Conservation (phyloP, 92 coral and sea anemone species). For the Phymanthus crucifer region DNA sequence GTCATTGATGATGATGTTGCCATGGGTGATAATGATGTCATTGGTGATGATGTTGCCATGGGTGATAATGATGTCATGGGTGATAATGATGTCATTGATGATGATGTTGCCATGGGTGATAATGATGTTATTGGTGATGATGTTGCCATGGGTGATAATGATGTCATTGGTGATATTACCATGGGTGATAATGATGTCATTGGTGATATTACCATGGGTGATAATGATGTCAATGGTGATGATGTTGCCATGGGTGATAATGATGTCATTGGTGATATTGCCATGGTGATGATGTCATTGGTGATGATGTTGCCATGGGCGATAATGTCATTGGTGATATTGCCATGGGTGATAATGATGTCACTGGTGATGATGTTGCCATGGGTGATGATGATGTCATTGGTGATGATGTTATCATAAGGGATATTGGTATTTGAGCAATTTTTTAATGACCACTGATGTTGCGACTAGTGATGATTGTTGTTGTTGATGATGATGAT, state of each 20-base stretch:
- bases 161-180: background rate
- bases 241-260: background rate
- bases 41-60: background rate
- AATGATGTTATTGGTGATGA: background rate
- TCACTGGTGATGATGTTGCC: background rate
- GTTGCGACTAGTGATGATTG: too few relatives aligned
- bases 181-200: background rate
- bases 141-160: background rate
- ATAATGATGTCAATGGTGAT: background rate
- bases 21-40: background rate
- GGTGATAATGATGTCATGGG: background rate
- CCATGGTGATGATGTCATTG: too few relatives aligned
- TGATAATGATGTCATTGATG: background rate
- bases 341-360: background rate
- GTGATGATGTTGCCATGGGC: too few relatives aligned
- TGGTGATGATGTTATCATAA: background rate
- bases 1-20: background rate
- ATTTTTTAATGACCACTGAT: too few relatives aligned
- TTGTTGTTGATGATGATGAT: too few relatives aligned
- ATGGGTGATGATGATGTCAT: background rate
- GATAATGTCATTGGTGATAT: background rate
- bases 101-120: background rate
- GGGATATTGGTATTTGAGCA: background rate
- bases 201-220: background rate
- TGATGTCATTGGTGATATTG: background rate